Base-by-base conservation (phyloP, 2,797 vertebrate species). In the Micropoecilia bifurca region DNA sequence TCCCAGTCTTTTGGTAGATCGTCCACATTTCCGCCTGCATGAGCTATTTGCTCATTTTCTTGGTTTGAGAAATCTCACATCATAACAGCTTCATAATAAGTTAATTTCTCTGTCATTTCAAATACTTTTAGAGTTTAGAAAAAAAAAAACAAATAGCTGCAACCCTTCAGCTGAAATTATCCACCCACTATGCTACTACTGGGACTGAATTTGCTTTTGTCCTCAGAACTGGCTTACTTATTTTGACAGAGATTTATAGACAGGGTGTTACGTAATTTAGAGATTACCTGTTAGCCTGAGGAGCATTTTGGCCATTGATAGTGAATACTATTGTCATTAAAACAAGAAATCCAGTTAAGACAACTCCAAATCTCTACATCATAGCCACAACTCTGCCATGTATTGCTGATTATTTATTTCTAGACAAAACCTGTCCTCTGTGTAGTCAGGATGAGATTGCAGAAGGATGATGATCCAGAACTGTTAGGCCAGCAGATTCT, bases 1-100 rank as follows among this genome's bases (percentile, higher is more conserved):
- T 95, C 92, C 87, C 48, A 81, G 82, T 92, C 89, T 84, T 82
- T 71, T 50, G 78, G 92, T 77, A 82, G 89, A 91, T 94, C 93
- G 88, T 87, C 89, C 87, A 88, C 92, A 94, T 91, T 93, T 94
- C 92, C 89, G 81, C 87, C 82, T 71, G 74, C 43, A 3, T 82
- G 83, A 86, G 82, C 85, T 89, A 77, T 79, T 71, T 79, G 81
- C 77, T 89, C 83, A 57, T 87, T 71, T 88, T 79, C 10, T 30
- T 81, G 75, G 82, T 71, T 78, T 5, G 50, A 80, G 77, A 84
- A 85, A 80, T 73, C 74, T 80, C 79, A 33, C 36, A 3, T 50
- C 82, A 89, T 69, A 89, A 89, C 80, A 87, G 59, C 46, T 18
- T 28, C 59, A 28, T n/a, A 74, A 72, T 57, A n/a, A 68, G 79